These are phyloP conservation scores for Heterocephalus glaber DNA, from an alignment of 2,113 vertebrate species.

Conservation along the genomic window DNA sequence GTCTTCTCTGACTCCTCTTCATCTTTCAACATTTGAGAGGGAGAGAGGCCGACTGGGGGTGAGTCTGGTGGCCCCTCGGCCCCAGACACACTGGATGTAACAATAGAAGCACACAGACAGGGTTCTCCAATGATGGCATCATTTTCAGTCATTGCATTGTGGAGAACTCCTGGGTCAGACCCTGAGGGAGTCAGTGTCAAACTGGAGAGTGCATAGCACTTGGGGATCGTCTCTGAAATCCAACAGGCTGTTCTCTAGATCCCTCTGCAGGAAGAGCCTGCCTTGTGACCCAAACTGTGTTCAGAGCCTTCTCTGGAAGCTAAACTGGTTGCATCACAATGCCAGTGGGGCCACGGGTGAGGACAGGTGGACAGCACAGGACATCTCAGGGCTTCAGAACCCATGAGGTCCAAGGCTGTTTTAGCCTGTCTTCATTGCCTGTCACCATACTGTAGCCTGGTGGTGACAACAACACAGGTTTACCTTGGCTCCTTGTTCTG, in stretches of 20 bases:
- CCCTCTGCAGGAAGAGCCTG: background rate
- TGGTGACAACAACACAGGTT: background rate
- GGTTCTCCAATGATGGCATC: background rate
- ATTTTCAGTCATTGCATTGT: background rate
- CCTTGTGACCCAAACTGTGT: background rate
- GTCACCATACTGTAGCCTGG: background rate
- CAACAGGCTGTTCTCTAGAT: no score
- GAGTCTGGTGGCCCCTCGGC: background rate
- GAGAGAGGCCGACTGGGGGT: background rate
- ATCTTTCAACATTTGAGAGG: background rate
- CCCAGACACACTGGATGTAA: background rate
- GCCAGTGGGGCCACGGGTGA: background rate
- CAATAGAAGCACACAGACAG: background rate
- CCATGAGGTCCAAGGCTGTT: background rate
- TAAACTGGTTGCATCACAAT: fast-evolving
- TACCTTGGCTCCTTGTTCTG: background rate
- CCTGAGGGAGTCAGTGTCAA: background rate
- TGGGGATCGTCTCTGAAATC: no score
- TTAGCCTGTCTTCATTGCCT: background rate
- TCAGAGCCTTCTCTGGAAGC: background rate
- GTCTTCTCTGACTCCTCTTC: background rate
- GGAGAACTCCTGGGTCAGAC: background rate
- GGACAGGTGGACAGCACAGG: fast-evolving
- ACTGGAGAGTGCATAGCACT: background rate
- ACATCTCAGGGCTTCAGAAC: background rate